Conservation (phyloP, 2,113 vertebrate species). For the Saccopteryx leptura region DNA sequence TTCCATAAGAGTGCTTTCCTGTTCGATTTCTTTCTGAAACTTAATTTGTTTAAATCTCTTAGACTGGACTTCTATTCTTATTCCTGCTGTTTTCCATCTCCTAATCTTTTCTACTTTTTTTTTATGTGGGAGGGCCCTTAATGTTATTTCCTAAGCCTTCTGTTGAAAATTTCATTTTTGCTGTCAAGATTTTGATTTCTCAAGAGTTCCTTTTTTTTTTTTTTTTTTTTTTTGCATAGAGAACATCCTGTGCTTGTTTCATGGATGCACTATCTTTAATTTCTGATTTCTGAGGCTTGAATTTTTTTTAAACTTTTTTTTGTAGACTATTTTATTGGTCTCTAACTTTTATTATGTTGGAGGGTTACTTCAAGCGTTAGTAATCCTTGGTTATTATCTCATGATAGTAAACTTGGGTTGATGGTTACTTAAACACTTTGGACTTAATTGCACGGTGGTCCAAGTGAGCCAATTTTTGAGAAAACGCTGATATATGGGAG, state of each 20-base stretch:
- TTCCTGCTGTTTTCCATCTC: neutral
- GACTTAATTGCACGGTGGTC: neutral
- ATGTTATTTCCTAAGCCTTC: constrained; percentile 37
- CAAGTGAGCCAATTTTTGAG: neutral
- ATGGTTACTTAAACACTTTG: neutral
- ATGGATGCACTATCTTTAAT: neutral
- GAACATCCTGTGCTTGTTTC: neutral
- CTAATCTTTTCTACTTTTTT: neutral
- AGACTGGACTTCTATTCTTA: neutral
- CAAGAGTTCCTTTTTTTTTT: neutral
- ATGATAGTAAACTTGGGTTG: neutral
- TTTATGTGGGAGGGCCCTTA: constrained; percentile 24
- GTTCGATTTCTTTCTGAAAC: neutral
- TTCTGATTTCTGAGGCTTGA: constrained; percentile 29
- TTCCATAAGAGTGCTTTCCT: neutral
- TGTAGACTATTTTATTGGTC: neutral
- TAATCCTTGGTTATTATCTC: constrained; percentile 12
- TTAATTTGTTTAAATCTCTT: neutral
- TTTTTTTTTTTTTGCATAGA: neutral
- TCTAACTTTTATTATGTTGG: neutral
- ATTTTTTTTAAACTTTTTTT: neutral
- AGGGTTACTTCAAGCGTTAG: constrained; percentile 23
- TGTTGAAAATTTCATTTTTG: constrained; percentile 36
- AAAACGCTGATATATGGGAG: neutral
- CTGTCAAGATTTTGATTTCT: constrained; percentile 42